Conservation (phyloP, 2,888 invertebrate genomes). For the Catocala sponsa region DNA sequence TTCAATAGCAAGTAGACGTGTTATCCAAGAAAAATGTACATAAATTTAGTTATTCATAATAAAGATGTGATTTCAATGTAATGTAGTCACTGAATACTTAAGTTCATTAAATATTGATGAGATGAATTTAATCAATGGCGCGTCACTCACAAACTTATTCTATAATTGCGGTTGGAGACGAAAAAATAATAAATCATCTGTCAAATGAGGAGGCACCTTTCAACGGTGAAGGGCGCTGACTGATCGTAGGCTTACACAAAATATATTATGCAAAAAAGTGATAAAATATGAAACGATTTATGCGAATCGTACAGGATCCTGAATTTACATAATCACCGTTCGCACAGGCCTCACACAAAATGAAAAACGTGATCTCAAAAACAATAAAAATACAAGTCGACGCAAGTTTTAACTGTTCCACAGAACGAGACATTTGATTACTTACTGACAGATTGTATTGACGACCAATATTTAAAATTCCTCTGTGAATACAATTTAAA, state of each 20-base stretch:
- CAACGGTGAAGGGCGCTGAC: constrained; percentile 65
- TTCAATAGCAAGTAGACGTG: too few species aligned
- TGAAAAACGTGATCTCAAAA: constrained; percentile 78
- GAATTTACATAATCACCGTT: constrained; percentile 81
- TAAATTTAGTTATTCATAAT: neutral
- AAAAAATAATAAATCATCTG: constrained; percentile 65
- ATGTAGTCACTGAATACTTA: constrained; percentile 6
- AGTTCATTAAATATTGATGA: constrained; percentile 15
- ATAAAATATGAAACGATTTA: constrained; percentile 84
- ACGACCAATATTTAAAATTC: constrained; percentile 20
- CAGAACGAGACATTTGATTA: constrained; percentile 9
- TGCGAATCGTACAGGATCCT: constrained; percentile 72
- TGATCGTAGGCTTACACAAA: constrained; percentile 76
- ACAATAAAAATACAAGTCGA: constrained; percentile 58
- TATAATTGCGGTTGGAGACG: constrained; percentile 42
- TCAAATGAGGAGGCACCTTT: constrained; percentile 66
- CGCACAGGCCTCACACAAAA: constrained; percentile 65
- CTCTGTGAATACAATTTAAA: constrained; percentile 13
- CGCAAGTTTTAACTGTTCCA: constrained; percentile 34
- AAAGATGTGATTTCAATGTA: constrained; percentile 5
- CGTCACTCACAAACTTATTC: constrained; percentile 27
- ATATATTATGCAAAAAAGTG: constrained; percentile 78
- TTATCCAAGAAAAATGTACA: too few species aligned
- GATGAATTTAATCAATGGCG: constrained; percentile 25
- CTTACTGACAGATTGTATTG: constrained; percentile 1